These are phyloP conservation scores for Aleiodes alternator DNA, from an alignment of 2,888 invertebrate species.

Conservation along the genomic window DNA sequence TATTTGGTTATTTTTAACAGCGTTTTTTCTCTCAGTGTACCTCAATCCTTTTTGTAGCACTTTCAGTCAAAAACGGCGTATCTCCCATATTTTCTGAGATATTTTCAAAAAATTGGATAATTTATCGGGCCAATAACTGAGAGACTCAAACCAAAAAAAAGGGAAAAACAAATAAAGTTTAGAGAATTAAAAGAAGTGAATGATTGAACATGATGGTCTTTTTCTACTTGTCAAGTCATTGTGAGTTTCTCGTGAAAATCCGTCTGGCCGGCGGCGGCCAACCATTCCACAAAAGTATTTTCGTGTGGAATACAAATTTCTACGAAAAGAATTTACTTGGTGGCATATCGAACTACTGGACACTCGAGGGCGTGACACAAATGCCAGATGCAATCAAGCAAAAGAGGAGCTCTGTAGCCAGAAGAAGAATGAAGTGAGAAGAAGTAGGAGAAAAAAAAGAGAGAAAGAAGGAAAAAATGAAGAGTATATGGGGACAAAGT, in stretches of 20 bases:
- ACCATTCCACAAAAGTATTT: constrained; percentile 33
- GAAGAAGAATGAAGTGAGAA: constrained; percentile 34
- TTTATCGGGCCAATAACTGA: too few relatives aligned
- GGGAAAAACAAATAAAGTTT: too few relatives aligned
- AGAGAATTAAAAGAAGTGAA: background rate
- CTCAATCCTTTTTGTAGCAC: too few relatives aligned
- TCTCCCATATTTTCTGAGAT: too few relatives aligned
- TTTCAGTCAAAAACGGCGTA: too few relatives aligned
- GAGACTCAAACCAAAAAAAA: too few relatives aligned
- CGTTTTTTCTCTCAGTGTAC: too few relatives aligned
- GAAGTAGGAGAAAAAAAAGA: constrained; percentile 6
- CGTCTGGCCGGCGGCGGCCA: constrained; percentile 70
- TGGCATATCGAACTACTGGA: constrained; percentile 73
- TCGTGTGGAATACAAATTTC: constrained; percentile 72
- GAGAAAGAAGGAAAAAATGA: constrained; percentile 38
- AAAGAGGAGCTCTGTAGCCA: constrained; percentile 44
- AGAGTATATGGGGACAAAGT: constrained; percentile 9
- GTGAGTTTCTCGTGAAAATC: constrained; percentile 70
- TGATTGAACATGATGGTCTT: constrained; percentile 17
- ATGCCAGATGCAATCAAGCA: constrained; percentile 74
- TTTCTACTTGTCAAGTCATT: constrained; percentile 29
- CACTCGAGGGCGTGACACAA: constrained; percentile 75
- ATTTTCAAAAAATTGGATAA: too few relatives aligned
- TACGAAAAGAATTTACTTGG: constrained; percentile 64
- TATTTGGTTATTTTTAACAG: too few relatives aligned